These are phyloP conservation scores for Atrichornis clamosus DNA, from an alignment of 2,113 vertebrate genomes.

Conservation along the genomic window DNA sequence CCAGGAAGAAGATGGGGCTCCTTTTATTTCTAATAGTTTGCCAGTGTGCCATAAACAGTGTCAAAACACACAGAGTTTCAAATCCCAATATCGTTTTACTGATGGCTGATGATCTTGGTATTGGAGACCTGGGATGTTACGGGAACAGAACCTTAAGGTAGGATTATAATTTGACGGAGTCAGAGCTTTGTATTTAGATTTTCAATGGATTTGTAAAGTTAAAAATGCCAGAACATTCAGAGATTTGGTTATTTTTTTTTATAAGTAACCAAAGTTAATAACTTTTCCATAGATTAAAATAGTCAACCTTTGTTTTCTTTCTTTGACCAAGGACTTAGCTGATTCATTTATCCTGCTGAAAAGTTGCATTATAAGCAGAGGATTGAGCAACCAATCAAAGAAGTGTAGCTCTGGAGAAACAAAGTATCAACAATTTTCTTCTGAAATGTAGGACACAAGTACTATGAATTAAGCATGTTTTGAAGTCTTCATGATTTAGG, in stretches of 20 bases:
- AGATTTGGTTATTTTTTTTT: neutral
- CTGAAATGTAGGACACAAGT: neutral
- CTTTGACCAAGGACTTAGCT: neutral
- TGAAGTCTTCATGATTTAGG: neutral
- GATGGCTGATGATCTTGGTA: slow-evolving; percentile 89
- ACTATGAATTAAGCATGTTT: neutral
- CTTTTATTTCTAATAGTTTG: slow-evolving; percentile 15
- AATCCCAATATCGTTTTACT: slow-evolving; percentile 81
- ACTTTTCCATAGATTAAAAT: neutral
- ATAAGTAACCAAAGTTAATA: neutral
- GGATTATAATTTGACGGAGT: neutral
- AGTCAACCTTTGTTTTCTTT: neutral
- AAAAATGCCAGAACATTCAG: neutral
- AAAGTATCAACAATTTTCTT: neutral
- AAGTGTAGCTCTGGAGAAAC: neutral
- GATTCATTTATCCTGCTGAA: neutral
- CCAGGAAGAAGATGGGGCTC: slow-evolving; percentile 70
- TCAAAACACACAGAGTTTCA: neutral
- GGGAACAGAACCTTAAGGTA: slow-evolving; percentile 88
- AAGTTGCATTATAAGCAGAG: neutral
- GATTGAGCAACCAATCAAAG: neutral
- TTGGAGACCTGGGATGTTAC: slow-evolving; percentile 88
- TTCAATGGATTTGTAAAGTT: neutral
- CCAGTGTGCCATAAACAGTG: neutral
- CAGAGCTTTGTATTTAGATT: neutral